Evolutionary conservation across 2,888 invertebrate genomes (phyloP), one percentile per base, ranked within the genome.

Genomic region (Synanthedon formicaeformis): DNA sequence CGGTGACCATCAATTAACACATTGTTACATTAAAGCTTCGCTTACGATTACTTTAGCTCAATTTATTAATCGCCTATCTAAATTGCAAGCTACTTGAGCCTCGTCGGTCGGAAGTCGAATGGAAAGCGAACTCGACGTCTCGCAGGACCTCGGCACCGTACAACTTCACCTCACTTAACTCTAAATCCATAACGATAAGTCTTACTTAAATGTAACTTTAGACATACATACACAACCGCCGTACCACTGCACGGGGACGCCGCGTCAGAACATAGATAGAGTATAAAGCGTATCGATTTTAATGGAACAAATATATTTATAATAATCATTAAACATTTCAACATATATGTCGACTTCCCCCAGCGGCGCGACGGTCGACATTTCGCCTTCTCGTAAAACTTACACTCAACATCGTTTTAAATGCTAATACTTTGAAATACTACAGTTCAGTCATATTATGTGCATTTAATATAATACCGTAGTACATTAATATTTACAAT

Each of bases 1-100:
- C 57, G 60, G 64, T 65, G 60, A 40, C 60, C 60, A 66, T 66
- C 72, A 62, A 71, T 73, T 75, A 75, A 73, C 73, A 67, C 70
- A 74, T 65, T 67, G 77, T 71, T 70, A 77, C 73, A 75, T 84
- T 82, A 81, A 83, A 84, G 85, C 85, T 80, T 81, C 73, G 76
- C 79, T 79, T 78, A 79, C 67, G 72, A 73, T 66, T 73, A 77
- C 60, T 62, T 74, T 65, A 74, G 79, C 78, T 78, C 78, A 86
- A 86, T 86, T 86, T 83, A 81, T 85, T 85, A 84, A 80, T 81
- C 78, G 79, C 83, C 86, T 86, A 86, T 86, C 86, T 86, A 86
- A 82, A 69, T 73, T 71, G 78, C 77, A 75, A 78, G 79, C 81
- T 78, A 78, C 72, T 73, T 71, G 79, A 78, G 78, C 76, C 66